Conservation (phyloP, 2,797 vertebrate genomes). For the Sebastiscus tertius region DNA sequence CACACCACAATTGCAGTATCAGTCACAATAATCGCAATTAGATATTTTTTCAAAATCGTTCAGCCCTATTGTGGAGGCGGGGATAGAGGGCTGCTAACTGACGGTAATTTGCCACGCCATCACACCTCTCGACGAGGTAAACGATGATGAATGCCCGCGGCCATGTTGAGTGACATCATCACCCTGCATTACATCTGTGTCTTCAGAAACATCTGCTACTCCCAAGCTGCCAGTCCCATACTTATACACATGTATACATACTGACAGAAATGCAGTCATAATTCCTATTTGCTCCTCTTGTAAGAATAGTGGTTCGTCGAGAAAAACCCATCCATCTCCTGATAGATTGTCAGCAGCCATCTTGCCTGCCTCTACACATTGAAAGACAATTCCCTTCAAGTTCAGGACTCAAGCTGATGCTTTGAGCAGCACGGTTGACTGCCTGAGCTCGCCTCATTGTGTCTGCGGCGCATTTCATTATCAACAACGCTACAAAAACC, state of each 20-base stretch:
- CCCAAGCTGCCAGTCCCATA: constrained; percentile 13
- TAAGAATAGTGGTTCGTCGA: neutral
- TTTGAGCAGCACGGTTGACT: constrained; percentile 16
- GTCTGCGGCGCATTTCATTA: constrained; percentile 14
- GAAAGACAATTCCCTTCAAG: constrained; percentile 21
- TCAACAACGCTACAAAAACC: neutral
- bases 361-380: neutral
- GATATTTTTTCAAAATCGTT: too few relatives aligned
- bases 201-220: constrained; percentile 65
- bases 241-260: neutral
- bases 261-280: neutral
- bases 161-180: constrained; percentile 47
- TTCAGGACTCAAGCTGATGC: constrained; percentile 23
- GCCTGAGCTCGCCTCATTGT: constrained; percentile 16
- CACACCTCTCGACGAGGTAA: constrained; percentile 49
- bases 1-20: too few relatives aligned
- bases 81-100: constrained; percentile 1
- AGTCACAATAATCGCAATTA: too few relatives aligned
- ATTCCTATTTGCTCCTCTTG: neutral
- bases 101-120: constrained; percentile 46
- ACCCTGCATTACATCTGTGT: constrained; percentile 49
- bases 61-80: too few relatives aligned
- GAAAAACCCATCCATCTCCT: neutral
- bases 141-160: constrained; percentile 60
- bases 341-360: constrained; percentile 3